Base-by-base conservation (phyloP, 2,113 vertebrate species). In the Dryoscopus gambensis region DNA sequence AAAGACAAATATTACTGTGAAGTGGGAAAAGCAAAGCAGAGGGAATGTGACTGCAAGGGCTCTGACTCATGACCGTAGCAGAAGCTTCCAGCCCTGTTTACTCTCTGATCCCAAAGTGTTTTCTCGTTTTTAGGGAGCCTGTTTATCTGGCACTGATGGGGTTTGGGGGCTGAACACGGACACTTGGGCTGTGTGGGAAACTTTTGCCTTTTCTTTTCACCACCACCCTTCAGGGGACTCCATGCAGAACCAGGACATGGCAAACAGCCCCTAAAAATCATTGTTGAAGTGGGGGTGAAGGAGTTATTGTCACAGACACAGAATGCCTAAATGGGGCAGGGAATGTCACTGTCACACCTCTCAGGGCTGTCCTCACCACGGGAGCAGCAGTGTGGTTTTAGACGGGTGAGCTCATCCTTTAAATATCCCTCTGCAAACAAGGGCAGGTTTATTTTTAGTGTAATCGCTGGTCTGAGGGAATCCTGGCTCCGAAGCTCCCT, bases 351-450 rank as follows among this genome's bases (percentile, higher is more conserved):
- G 90, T 83, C 80, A 8, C 95, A 90, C 92, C 95, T 96, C 91
- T 20, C 17, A 44, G 90, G 53, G 75, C 87, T 67, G 70, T 86
- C 93, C 69, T 77, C 68, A 7, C 74, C 56, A 17, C 1, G 6
- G 64, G 56, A 91, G 81, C 85, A 69, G 81, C 82, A 89, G 67
- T 76, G 2, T 64, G 84, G 39, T 77, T 92, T 95, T 85, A 35
- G 87, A 64, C n/a, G 87, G 0, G 22, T 96, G 95, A 93, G 90
- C 92, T 96, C 95, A 95, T 25, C 75, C 89, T 89, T 88, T 81
- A 92, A 93, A 93, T 93, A 96, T 96, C 85, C 83, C 76, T 93
- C 76, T 84, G 60, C 90, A 97, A 97, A 95, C 83, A 96, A 30
- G 93, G 92, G 53, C 71, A 78, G 90, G 3, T 59, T 83, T 97